Conservation (phyloP, 2,113 vertebrate species). For the Vidua macroura region DNA sequence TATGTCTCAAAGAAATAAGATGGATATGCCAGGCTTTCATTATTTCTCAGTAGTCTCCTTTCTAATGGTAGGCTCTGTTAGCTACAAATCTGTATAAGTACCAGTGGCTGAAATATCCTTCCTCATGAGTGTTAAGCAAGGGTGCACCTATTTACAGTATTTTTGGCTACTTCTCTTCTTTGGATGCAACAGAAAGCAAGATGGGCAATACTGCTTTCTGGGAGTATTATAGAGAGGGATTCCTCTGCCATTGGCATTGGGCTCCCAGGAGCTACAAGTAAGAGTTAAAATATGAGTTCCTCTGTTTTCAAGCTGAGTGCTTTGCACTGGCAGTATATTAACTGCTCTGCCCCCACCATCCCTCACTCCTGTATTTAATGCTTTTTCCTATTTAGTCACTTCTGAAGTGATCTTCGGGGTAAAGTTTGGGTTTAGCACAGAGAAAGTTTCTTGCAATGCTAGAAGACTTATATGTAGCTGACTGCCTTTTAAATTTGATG, state of each 20-base stretch:
- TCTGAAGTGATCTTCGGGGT: neutral
- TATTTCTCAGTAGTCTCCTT: neutral
- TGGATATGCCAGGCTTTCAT: neutral
- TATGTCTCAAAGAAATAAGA: neutral
- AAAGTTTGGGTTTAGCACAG: neutral
- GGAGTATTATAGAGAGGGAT: neutral
- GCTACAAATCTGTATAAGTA: neutral
- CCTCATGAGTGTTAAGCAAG: neutral
- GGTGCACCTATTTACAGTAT: neutral
- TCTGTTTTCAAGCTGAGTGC: neutral
- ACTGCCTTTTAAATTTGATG: neutral
- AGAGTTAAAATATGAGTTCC: neutral
- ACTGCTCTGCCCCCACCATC: accelerated
- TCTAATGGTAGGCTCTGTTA: neutral
- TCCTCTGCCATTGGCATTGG: accelerated
- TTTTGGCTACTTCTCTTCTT: neutral
- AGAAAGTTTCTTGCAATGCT: neutral
- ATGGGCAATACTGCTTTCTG: neutral
- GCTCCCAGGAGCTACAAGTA: neutral
- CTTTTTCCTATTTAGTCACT: neutral
- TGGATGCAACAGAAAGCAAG: neutral
- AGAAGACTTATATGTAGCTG: neutral
- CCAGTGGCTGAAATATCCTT: neutral
- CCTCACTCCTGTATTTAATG: neutral
- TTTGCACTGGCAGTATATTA: neutral